Percentiles rank a stretch among this genome's conserved stretches.
phyloP scores from a whole-genome alignment of 2,888 invertebrate genomes.

The Spilosoma lubricipeda region DNA sequence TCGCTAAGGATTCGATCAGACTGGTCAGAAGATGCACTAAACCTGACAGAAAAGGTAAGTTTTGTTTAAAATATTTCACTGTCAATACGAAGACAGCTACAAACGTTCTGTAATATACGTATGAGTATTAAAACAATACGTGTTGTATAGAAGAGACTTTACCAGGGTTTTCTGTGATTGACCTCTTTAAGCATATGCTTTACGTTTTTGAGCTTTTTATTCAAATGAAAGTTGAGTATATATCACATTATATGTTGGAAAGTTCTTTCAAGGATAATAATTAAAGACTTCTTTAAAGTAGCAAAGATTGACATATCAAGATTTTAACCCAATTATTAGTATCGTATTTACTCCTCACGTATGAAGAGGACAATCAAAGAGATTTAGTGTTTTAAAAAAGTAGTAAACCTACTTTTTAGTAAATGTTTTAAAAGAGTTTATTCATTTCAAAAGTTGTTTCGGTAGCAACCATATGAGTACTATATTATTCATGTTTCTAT shows the following conservation, averaged over 20 bases:
- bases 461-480: no score
- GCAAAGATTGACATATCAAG: neutral
- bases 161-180: neutral
- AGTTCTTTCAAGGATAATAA: neutral
- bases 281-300: neutral
- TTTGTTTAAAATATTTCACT: neutral
- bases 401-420: no score
- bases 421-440: no score
- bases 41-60: slow-evolving; percentile 97
- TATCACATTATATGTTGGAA: neutral
- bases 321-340: neutral
- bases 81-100: no score
- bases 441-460: no score
- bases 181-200: neutral
- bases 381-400: no score
- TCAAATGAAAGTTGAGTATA: neutral
- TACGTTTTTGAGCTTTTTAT: neutral
- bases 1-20: slow-evolving; percentile 99
- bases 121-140: neutral
- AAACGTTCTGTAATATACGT: slow-evolving; percentile 42
- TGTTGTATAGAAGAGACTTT: neutral
- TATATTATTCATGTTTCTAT: no score
- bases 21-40: slow-evolving; percentile 99
- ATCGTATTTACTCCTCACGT: neutral
- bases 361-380: no score